Evolutionary conservation across 2,113 vertebrate species (phyloP).

Genomic region (Colossoma macropomum): DNA sequence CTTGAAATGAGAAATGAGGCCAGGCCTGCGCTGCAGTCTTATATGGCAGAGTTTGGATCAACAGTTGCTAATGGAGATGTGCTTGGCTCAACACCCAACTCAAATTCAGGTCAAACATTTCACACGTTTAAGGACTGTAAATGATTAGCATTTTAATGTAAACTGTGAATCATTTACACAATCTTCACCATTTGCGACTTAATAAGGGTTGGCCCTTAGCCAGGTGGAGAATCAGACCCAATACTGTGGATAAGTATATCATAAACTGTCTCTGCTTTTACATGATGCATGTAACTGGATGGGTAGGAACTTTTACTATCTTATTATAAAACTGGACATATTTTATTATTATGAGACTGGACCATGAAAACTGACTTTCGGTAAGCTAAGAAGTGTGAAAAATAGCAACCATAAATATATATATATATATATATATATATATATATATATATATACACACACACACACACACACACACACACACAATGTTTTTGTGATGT

Average conservation of each 20-base stretch:
- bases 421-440: no score
- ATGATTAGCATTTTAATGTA: neutral
- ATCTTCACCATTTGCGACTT: neutral
- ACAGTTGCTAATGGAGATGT: constrained; percentile 1
- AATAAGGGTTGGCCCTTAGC: no score
- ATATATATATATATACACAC: no score
- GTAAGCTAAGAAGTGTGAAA: neutral
- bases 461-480: no score
- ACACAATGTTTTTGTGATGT: no score
- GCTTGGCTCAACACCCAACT: neutral
- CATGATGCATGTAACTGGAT: neutral
- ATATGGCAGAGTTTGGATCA: neutral
- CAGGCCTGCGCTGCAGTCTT: neutral
- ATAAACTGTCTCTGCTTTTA: neutral
- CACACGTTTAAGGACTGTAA: neutral
- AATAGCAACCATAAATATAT: no score
- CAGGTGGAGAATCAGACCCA: neutral
- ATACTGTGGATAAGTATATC: neutral
- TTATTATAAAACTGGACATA: neutral
- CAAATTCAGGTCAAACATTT: constrained; percentile 13
- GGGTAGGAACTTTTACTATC: neutral
- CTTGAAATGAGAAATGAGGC: neutral
- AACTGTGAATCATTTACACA: constrained; percentile 19
- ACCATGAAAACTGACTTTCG: neutral
- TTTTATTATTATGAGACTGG: neutral